phyloP scores from a whole-genome alignment of 2,113 vertebrate species.

The Sinocyclocheilus grahami region DNA sequence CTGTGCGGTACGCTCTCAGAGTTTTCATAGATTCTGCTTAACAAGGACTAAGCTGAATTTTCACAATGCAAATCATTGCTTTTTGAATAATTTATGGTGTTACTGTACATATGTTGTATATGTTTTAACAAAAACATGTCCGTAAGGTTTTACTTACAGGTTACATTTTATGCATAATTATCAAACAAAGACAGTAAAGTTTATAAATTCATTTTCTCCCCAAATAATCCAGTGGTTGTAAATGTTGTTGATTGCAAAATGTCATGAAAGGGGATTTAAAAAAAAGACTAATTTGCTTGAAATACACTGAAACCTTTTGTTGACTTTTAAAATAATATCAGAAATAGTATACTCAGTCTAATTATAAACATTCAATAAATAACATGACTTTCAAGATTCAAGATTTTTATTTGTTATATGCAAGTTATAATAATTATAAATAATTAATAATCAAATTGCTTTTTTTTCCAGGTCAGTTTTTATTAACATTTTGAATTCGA shows the following conservation, averaged over 20 bases:
- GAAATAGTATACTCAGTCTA: too few species aligned
- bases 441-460: too few species aligned
- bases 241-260: neutral
- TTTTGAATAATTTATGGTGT: neutral
- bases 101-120: neutral
- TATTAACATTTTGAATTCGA: too few species aligned
- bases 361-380: too few species aligned
- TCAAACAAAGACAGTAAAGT: neutral
- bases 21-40: neutral
- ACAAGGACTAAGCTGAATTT: neutral
- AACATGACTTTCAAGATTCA: too few species aligned
- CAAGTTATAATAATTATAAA: too few species aligned
- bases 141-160: neutral
- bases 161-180: neutral
- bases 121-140: neutral
- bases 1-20: slow-evolving; percentile 82
- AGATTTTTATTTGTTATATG: too few species aligned
- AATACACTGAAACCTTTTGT: too few species aligned
- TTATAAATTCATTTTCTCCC: neutral
- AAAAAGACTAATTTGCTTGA: too few species aligned
- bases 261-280: neutral
- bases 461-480: too few species aligned
- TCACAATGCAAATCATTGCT: neutral
- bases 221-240: neutral
- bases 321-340: too few species aligned